These are phyloP conservation scores for Brenthis ino DNA, from an alignment of 2,888 invertebrate genomes.

Conservation along the genomic window DNA sequence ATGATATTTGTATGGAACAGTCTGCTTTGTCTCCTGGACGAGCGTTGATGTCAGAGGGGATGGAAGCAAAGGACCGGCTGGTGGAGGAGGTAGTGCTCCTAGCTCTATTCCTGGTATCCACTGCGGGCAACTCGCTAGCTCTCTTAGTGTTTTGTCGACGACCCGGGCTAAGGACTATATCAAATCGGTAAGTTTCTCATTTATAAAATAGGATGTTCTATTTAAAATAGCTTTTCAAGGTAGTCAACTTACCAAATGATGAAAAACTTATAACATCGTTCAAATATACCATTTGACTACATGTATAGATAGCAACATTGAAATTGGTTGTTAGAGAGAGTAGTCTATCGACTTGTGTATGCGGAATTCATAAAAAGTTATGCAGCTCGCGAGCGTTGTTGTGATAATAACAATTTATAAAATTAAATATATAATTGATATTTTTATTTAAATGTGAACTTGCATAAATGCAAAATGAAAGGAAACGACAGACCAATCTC, in stretches of 20 bases:
- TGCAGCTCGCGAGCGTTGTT: constrained; percentile 3
- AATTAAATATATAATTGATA: not conserved
- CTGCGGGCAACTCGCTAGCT: constrained; percentile 87
- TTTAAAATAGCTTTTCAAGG: constrained; percentile 34
- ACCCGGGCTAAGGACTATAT: constrained; percentile 88
- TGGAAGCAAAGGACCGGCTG: constrained; percentile 74
- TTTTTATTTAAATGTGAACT: not conserved
- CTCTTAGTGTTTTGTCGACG: constrained; percentile 88
- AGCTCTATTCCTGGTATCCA: constrained; percentile 84
- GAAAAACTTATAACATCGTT: constrained; percentile 37
- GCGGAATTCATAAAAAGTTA: constrained; percentile 29
- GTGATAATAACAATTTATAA: not conserved
- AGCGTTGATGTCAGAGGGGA: constrained; percentile 76
- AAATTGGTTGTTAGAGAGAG: constrained; percentile 38
- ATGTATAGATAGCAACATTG: constrained; percentile 20
- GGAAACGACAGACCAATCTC: not conserved
- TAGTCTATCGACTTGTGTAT: constrained; percentile 19
- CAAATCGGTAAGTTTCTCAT: constrained; percentile 85
- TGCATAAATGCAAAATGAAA: not conserved
- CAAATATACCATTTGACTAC: constrained; percentile 19
- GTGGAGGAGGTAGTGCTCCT: constrained; percentile 78
- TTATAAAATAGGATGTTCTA: not conserved
- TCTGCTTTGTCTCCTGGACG: constrained; percentile 73
- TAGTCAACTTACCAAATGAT: constrained; percentile 42
- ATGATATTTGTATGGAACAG: constrained; percentile 73